A percentile compares a stretch with the other conserved stretches of the same genome.
Conservation (phyloP, 2,797 vertebrate genomes). For the Melanotaenia boesemani region DNA sequence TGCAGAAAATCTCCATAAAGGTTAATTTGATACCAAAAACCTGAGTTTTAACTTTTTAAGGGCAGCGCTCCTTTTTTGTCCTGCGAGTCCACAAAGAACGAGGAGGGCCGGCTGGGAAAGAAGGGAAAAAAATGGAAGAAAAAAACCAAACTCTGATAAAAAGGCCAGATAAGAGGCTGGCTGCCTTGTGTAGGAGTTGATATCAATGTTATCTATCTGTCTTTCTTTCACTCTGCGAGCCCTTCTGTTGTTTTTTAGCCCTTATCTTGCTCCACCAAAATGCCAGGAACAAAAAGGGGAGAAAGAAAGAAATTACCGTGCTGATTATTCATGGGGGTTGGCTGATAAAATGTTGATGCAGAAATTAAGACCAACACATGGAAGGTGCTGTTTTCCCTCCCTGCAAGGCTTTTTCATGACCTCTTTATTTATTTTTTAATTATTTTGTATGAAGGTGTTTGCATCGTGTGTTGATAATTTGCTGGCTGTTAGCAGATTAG, state of each 20-base stretch:
- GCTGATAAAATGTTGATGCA: slow-evolving; percentile 80
- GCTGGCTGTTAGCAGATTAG: slow-evolving; percentile 74
- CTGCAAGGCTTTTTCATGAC: slow-evolving; percentile 43
- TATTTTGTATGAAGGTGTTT: slow-evolving; percentile 52
- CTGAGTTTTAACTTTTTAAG: slow-evolving; percentile 81
- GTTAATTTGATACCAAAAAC: slow-evolving; percentile 83
- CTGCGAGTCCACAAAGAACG: slow-evolving; percentile 80
- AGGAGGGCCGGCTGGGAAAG: slow-evolving; percentile 60
- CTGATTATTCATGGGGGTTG: slow-evolving; percentile 81
- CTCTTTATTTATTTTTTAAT: slow-evolving; percentile 35
- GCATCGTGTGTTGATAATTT: slow-evolving; percentile 62
- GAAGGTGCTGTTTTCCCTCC: slow-evolving; percentile 32
- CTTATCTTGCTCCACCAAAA: slow-evolving; percentile 97
- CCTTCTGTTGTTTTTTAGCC: slow-evolving; percentile 92
- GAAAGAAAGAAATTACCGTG: slow-evolving; percentile 85
- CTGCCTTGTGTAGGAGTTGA: slow-evolving; percentile 92
- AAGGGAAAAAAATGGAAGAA: slow-evolving; percentile 43
- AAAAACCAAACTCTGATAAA: slow-evolving; percentile 86
- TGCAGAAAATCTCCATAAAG: slow-evolving; percentile 51
- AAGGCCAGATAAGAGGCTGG: slow-evolving; percentile 91
- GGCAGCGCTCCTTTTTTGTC: slow-evolving; percentile 74
- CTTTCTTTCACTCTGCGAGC: slow-evolving; percentile 92
- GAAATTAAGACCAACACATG: slow-evolving; percentile 83
- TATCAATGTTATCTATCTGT: slow-evolving; percentile 96
- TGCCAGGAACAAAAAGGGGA: slow-evolving; percentile 94